Conservation (phyloP, 2,797 vertebrate species). For the Distichodus sexfasciatus region DNA sequence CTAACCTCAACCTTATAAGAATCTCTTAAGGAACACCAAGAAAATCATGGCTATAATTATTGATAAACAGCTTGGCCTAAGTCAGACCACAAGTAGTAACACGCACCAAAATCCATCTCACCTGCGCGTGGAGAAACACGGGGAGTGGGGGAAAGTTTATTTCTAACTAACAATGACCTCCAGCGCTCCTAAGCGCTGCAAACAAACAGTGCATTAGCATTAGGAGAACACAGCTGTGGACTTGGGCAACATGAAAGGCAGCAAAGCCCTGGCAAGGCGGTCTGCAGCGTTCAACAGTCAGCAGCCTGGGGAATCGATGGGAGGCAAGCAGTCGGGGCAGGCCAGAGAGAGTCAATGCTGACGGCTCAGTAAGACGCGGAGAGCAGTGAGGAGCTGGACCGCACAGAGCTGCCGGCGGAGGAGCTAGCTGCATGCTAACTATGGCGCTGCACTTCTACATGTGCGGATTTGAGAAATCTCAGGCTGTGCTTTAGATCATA, state of each 20-base stretch:
- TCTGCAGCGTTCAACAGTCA: constrained; percentile 56
- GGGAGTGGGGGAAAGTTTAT: constrained; percentile 35
- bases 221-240: constrained; percentile 59
- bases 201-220: constrained; percentile 63
- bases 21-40: too few relatives aligned
- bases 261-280: constrained; percentile 60
- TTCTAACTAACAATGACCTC: constrained; percentile 37
- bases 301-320: constrained; percentile 55
- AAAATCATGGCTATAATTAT: too few relatives aligned
- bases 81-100: neutral
- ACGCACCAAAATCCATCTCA: neutral
- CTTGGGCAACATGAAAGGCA: constrained; percentile 63
- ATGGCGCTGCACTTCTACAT: neutral
- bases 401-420: neutral
- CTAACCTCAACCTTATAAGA: too few relatives aligned
- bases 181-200: constrained; percentile 54
- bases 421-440: constrained; percentile 2
- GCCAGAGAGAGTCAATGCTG: constrained; percentile 47
- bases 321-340: constrained; percentile 51
- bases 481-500: too few relatives aligned
- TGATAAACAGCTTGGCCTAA: too few relatives aligned
- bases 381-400: constrained; percentile 23
- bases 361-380: constrained; percentile 13
- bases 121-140: neutral
- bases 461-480: neutral